These are phyloP conservation scores for Poecilia latipinna DNA, from an alignment of 2,113 vertebrate genomes.

Conservation along the genomic window DNA sequence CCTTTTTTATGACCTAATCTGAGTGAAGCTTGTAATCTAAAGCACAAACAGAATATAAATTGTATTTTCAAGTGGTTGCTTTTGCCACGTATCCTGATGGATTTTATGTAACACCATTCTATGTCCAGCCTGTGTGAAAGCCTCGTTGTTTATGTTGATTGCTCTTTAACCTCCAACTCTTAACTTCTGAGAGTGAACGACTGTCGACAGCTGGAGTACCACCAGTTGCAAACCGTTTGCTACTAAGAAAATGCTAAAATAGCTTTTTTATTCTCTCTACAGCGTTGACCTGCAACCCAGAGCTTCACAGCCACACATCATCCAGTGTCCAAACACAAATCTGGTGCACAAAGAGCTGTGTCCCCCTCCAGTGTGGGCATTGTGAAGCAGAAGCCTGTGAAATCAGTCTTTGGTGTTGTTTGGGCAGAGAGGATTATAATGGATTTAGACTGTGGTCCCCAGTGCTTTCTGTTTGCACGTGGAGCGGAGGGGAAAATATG, in stretches of 20 bases:
- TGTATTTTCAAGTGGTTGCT: constrained; percentile 12
- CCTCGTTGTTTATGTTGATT: constrained; percentile 47
- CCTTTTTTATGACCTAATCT: not conserved
- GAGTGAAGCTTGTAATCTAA: not conserved
- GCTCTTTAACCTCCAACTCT: constrained; percentile 56
- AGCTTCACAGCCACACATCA: constrained; percentile 15
- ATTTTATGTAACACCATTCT: constrained; percentile 35
- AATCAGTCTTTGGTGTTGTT: constrained; percentile 70
- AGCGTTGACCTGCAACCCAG: constrained; percentile 47
- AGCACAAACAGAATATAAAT: not conserved
- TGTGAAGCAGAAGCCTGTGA: constrained; percentile 72
- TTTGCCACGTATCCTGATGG: not conserved
- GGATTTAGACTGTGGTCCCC: constrained; percentile 43
- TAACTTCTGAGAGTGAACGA: constrained; percentile 65
- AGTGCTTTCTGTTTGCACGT: constrained; percentile 48
- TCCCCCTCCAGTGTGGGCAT: constrained; percentile 54
- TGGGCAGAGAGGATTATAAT: constrained; percentile 67
- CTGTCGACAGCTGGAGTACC: constrained; percentile 79
- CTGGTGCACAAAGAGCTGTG: constrained; percentile 40
- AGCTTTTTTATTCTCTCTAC: constrained; percentile 47
- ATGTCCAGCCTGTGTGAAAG: constrained; percentile 33
- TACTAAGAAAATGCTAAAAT: constrained; percentile 36
- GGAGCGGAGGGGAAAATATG: constrained; percentile 46
- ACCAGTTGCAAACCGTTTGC: constrained; percentile 48
- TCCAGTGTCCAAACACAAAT: constrained; percentile 49